phyloP scores from a whole-genome alignment of 2,888 invertebrate genomes.

The Drosophila mercatorum region DNA sequence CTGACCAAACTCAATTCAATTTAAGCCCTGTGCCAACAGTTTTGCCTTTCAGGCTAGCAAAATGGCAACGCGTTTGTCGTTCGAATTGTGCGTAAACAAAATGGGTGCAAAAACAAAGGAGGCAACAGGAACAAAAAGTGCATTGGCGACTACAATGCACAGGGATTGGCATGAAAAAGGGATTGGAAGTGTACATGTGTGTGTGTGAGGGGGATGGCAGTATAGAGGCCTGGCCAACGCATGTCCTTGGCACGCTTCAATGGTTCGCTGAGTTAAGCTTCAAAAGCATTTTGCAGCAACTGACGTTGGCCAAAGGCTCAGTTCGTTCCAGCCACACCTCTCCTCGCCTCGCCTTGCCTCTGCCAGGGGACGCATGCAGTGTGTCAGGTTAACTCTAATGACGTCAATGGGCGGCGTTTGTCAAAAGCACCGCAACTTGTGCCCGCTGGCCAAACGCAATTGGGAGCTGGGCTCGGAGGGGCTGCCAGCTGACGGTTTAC shows the following conservation, averaged over 20 bases:
- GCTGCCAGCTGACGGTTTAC: constrained; percentile 14
- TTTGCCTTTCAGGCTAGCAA: constrained; percentile 7
- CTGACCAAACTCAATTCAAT: constrained; percentile 30
- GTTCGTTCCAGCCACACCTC: background rate
- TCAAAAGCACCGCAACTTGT: constrained; percentile 38
- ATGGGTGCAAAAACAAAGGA: constrained; percentile 16
- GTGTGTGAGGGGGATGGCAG: background rate
- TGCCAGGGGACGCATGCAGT: constrained; percentile 6
- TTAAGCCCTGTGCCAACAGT: constrained; percentile 7
- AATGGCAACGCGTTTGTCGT: constrained; percentile 50
- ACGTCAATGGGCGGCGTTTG: constrained; percentile 57
- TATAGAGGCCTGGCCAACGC: constrained; percentile 31
- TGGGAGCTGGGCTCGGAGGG: background rate
- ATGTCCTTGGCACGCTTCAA: constrained; percentile 58
- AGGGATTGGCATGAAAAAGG: constrained; percentile 1
- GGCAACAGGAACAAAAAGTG: constrained; percentile 39
- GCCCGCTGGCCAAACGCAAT: constrained; percentile 5
- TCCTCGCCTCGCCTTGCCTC: constrained; percentile 7
- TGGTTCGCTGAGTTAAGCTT: constrained; percentile 52
- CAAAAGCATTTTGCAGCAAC: constrained; percentile 49
- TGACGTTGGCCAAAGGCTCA: constrained; percentile 23
- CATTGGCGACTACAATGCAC: constrained; percentile 42
- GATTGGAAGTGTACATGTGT: background rate
- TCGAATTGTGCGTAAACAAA: constrained; percentile 43
- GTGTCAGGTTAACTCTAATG: constrained; percentile 47